A percentile compares a stretch with the other conserved stretches of the same genome.
phyloP scores from a whole-genome alignment of 2,113 vertebrate species.

The Seriola dumerili region DNA sequence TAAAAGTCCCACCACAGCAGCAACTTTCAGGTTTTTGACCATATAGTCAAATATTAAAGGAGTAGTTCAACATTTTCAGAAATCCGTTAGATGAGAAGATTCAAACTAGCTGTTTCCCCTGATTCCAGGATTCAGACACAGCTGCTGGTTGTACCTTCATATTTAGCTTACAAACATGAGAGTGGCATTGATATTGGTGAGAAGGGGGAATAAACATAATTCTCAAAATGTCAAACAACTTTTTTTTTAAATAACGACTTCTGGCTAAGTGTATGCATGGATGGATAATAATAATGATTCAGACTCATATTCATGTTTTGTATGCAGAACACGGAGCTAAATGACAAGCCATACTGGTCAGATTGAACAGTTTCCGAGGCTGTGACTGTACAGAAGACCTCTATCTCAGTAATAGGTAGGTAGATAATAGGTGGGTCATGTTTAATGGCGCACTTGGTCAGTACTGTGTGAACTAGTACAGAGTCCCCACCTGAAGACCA shows the following conservation, averaged over 20 bases:
- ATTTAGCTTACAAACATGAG: no score
- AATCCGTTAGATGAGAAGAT: neutral
- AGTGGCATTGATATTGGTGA: no score
- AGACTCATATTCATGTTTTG: no score
- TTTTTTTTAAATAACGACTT: no score
- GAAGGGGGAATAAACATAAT: no score
- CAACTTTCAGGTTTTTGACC: slow-evolving; percentile 1
- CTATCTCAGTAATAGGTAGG: neutral
- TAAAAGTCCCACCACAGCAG: slow-evolving; percentile 2
- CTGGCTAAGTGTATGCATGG: neutral
- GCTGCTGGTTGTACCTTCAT: no score
- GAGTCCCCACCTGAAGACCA: slow-evolving; percentile 26
- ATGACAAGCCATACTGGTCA: neutral
- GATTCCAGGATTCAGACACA: no score
- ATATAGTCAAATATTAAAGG: neutral
- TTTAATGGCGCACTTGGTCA: neutral
- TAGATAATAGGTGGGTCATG: no score
- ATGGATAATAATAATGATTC: neutral
- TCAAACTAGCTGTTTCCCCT: neutral
- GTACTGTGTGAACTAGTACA: neutral
- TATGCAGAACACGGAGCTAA: no score
- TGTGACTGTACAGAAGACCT: neutral
- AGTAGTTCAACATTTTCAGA: no score
- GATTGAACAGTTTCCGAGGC: neutral
- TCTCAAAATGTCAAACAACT: no score